Evolutionary conservation across 2,797 vertebrate genomes (phyloP).

Genomic region (Pterois miles): DNA sequence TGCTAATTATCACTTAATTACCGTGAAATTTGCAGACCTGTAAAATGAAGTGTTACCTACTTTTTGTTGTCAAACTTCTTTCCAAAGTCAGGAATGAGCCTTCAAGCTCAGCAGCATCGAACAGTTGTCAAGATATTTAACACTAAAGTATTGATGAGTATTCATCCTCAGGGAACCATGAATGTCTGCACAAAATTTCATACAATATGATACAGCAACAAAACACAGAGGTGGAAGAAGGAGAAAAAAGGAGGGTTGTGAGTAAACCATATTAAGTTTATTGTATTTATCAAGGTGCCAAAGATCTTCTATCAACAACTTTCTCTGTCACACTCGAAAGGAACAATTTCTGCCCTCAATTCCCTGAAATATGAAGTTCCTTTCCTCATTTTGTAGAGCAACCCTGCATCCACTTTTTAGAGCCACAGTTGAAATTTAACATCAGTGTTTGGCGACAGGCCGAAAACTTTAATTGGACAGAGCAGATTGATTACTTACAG

Average conservation of each 20-base stretch:
- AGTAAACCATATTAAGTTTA: background rate
- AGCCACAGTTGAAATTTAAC: background rate
- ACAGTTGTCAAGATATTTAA: background rate
- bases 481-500: background rate
- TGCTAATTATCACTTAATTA: too few relatives aligned
- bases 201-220: background rate
- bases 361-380: background rate
- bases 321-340: background rate
- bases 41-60: too few relatives aligned
- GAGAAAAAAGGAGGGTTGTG: background rate
- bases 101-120: background rate
- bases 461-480: background rate
- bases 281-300: background rate
- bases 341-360: background rate
- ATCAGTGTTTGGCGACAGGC: background rate
- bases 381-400: background rate
- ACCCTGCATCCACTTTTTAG: background rate
- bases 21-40: too few relatives aligned
- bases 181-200: background rate
- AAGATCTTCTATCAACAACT: background rate
- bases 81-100: background rate
- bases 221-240: background rate
- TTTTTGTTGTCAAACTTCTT: rapidly evolving
- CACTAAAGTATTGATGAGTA: background rate
- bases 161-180: background rate